A percentile compares a stretch with the other conserved stretches of the same genome.
Conservation (phyloP, 2,888 invertebrate species). For the Octodonta nipae region DNA sequence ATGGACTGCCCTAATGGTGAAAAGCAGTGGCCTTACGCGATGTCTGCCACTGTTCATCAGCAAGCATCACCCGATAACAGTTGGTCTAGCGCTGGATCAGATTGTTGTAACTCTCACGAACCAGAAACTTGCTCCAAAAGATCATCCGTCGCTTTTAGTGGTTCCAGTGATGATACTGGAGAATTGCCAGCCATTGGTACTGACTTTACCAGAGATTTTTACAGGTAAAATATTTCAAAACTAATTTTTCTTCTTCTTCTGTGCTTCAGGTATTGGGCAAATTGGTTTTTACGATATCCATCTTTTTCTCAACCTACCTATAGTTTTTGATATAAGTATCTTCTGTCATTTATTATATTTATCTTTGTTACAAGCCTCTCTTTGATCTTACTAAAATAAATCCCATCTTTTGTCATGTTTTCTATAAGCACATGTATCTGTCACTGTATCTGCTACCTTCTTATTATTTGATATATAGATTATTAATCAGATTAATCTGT, state of each 20-base stretch:
- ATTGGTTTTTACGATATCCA: too few relatives aligned
- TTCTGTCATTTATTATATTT: too few relatives aligned
- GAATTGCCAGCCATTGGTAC: conserved; percentile 55
- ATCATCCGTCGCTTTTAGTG: conserved; percentile 55
- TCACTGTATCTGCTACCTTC: too few relatives aligned
- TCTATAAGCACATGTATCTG: too few relatives aligned
- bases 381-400: too few relatives aligned
- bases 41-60: conserved; percentile 22
- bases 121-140: conserved; percentile 50
- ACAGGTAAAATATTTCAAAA: conserved; percentile 30
- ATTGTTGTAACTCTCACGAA: conserved; percentile 34
- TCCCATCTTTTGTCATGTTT: too few relatives aligned
- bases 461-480: too few relatives aligned
- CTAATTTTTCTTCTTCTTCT: conserved; percentile 5
- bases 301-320: too few relatives aligned
- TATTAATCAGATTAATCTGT: too few relatives aligned
- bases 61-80: conserved; percentile 45
- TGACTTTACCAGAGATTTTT: conserved; percentile 68
- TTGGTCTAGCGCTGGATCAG: conserved; percentile 41
- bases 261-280: too few relatives aligned
- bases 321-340: too few relatives aligned
- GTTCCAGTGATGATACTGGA: conserved; percentile 47
- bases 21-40: conserved; percentile 52
- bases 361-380: too few relatives aligned
- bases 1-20: conserved; percentile 41